Base-by-base conservation (phyloP, 1,140 invertebrate species). In the Polyergus mexicanus region DNA sequence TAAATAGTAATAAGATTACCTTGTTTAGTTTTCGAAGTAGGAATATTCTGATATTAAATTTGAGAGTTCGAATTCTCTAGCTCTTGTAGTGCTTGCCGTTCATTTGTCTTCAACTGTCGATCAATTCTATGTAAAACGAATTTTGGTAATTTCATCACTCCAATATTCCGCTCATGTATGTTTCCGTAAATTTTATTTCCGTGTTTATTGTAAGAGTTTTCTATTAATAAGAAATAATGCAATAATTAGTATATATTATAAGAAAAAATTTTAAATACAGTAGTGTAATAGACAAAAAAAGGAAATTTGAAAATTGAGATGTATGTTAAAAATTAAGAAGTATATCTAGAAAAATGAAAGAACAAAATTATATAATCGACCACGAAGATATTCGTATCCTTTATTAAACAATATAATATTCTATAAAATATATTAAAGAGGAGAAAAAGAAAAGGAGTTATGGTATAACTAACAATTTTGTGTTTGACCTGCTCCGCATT, bases 111-210 rank as follows among this genome's bases (percentile, higher is more conserved):
- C 22, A 58, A n/a, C 22, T 58, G 7, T 58, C 7, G 56, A 58
- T 58, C n/a, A 58, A 58, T 58, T 58, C 56, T 58, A 58, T 22
- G 56, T 58, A 58, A 58, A 58, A 58, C 56, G 22, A 58, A 58
- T 58, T 58, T 58, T 58, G 22, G 56, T 22, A 58, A 58, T 6
- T 58, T 25, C 7, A n/a, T 58, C 22, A 25, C n/a, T 22, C 6
- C 56, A 58, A 3, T 22, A 58, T 25, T 25, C 22, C 56, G 56
- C 56, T 58, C 56, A 58, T 22, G 8, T 11, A 58, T 58, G 56
- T 58, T 58, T 47, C 44, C 44, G 10, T 47, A 47, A 47, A 13
- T 47, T 47, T 47, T 47, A 47, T 47, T 47, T 25, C 22, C 56
- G 10, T 58, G 6, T 58, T 58, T 8, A 58, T 58, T 58, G 56